Evolutionary conservation across 2,888 invertebrate genomes (phyloP).

Genomic region (Pristionchus fissidentatus): DNA sequence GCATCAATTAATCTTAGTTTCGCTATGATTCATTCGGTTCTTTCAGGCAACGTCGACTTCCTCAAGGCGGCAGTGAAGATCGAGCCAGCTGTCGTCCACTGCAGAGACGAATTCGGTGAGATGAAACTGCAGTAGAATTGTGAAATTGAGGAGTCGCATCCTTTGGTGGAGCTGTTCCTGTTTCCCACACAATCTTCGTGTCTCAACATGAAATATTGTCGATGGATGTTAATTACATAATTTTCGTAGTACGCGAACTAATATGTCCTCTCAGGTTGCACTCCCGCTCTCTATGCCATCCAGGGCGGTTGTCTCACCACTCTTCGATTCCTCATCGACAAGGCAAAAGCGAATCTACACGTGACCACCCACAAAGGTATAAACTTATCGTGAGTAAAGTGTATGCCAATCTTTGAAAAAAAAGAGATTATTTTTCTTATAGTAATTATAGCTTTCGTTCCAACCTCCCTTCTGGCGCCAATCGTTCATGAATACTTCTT

Average conservation of each 20-base stretch:
- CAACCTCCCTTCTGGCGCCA: too few relatives aligned
- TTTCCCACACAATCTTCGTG: not conserved
- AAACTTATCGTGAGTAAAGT: not conserved
- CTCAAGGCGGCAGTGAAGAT: constrained; percentile 69
- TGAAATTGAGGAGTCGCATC: too few relatives aligned
- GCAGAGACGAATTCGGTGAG: constrained; percentile 67
- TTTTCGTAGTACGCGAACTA: not conserved
- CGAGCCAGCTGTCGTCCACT: constrained; percentile 68
- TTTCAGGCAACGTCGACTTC: constrained; percentile 71
- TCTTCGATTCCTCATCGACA: constrained; percentile 69
- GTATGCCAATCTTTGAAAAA: not conserved
- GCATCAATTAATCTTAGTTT: too few relatives aligned
- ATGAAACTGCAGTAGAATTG: too few relatives aligned
- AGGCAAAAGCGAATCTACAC: constrained; percentile 65
- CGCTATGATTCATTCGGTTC: too few relatives aligned
- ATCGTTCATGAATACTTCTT: too few relatives aligned
- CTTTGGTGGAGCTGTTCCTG: not conserved
- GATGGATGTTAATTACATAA: not conserved
- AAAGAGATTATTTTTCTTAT: not conserved
- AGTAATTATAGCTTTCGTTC: not conserved
- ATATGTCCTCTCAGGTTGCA: constrained; percentile 63
- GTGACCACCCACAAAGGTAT: constrained; percentile 62
- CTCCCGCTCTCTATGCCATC: constrained; percentile 69
- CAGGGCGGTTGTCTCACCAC: constrained; percentile 69
- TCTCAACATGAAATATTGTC: not conserved